Conservation (phyloP, 2,113 vertebrate genomes). For the Neolamprologus brichardi region DNA sequence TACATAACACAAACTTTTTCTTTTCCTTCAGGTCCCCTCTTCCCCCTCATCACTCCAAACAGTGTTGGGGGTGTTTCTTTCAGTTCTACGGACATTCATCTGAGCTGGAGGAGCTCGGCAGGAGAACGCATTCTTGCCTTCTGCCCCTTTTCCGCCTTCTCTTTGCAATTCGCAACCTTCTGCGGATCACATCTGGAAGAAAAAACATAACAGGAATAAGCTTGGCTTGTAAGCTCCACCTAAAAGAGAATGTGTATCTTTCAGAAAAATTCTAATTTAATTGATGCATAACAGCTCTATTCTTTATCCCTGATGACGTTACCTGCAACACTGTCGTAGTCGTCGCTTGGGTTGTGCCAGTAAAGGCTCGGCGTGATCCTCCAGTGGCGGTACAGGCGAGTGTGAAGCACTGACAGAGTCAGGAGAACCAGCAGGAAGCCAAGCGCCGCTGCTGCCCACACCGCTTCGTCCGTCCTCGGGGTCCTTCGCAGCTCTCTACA, state of each 20-base stretch:
- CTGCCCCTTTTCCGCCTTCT: slow-evolving; percentile 63
- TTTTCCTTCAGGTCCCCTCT: background rate
- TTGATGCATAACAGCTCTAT: background rate
- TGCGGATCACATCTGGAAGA: slow-evolving; percentile 69
- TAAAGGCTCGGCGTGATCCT: slow-evolving; percentile 78
- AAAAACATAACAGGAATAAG: background rate
- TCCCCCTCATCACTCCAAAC: background rate
- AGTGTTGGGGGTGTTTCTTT: background rate
- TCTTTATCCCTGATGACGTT: background rate
- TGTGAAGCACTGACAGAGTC: slow-evolving; percentile 72
- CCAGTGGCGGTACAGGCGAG: slow-evolving; percentile 75
- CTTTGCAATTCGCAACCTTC: slow-evolving; percentile 64
- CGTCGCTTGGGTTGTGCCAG: slow-evolving; percentile 71
- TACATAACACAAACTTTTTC: background rate
- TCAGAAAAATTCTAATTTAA: background rate
- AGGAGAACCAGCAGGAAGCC: slow-evolving; percentile 82
- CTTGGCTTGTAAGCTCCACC: background rate
- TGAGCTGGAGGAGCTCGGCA: slow-evolving; percentile 67
- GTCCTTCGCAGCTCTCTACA: slow-evolving; percentile 40
- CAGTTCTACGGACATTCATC: slow-evolving; percentile 38
- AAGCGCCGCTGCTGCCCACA: slow-evolving; percentile 83
- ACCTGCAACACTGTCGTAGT: slow-evolving; percentile 74
- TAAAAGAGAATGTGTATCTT: background rate
- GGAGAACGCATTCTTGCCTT: slow-evolving; percentile 58
- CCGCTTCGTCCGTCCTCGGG: slow-evolving; percentile 76